These are phyloP conservation scores for Austrolebias charrua DNA, from an alignment of 2,797 vertebrate species.

Conservation along the genomic window DNA sequence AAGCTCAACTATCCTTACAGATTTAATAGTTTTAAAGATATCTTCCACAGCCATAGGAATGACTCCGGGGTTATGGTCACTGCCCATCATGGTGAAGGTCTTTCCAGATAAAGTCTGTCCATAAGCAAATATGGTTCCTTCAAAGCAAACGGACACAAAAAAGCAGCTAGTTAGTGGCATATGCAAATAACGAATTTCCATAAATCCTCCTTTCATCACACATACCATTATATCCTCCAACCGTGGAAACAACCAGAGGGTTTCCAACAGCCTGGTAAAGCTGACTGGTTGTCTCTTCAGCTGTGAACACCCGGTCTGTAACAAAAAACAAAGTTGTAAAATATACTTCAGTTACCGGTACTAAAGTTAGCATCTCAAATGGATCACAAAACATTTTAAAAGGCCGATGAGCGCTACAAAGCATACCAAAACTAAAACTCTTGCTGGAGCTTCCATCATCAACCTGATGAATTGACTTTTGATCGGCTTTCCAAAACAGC, in stretches of 20 bases:
- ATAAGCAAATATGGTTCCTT: conserved; percentile 96
- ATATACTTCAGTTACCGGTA: not conserved
- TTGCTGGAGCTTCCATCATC: conserved; percentile 84
- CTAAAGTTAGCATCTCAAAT: not conserved
- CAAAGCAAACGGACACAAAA: not conserved
- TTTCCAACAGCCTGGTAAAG: conserved; percentile 90
- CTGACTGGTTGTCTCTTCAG: conserved; percentile 83
- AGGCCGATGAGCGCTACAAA: not conserved
- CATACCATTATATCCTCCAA: conserved; percentile 93
- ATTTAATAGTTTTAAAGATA: conserved; percentile 89
- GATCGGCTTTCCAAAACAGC: conserved; percentile 85
- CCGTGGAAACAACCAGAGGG: conserved; percentile 89
- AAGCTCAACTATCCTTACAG: conserved; percentile 67
- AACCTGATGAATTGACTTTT: conserved; percentile 82
- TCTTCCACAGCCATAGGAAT: conserved; percentile 91
- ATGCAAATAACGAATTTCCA: no score
- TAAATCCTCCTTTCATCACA: conserved; percentile 21
- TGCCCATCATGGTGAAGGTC: conserved; percentile 97
- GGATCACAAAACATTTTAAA: not conserved
- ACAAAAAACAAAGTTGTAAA: conserved; percentile 1
- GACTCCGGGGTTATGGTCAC: conserved; percentile 79
- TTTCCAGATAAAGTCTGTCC: conserved; percentile 97
- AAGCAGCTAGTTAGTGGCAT: not conserved
- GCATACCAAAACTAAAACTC: conserved; percentile 90
- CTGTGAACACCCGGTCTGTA: conserved; percentile 88